Base-by-base conservation (phyloP, 1,140 invertebrate genomes). In the Ceratina australensis region DNA sequence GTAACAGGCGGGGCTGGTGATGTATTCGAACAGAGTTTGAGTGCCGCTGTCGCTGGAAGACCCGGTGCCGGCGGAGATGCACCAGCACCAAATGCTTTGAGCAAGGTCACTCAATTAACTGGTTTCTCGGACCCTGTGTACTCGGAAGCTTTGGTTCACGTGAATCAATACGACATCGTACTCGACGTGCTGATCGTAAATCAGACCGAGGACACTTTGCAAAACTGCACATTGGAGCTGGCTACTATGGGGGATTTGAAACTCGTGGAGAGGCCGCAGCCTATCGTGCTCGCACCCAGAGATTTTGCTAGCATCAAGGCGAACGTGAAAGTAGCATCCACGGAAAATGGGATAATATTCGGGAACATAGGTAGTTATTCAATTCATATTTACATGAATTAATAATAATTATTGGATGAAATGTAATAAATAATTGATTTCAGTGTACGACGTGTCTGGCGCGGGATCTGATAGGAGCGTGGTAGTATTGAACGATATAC, bases 81-180 rank as follows among this genome's bases (percentile, higher is more conserved):
- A 0, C 92, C 93, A 26, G 89, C 93, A 8, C 93, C 94, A 1
- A 95, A 92, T 79, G 95, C 96, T 87, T 90, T 96, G 56, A 96
- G 96, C 76, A 96, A 99, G 93, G 98, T 99, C 24, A 98, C 98
- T n/a, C 99, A 99, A 91, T 93, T 99, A 78, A 99, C 99, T n/a
- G 99, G 99, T 22, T 99, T 99, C 92, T 99, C 98, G 0, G 99
- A 99, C 93, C 98, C 99, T 0, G 98, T 99, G 56, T 99, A 99
- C 92, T 97, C 98, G 15, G 99, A 99, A 93, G 98, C 99, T 24
- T 98, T 99, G 89, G 98, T 99, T 0, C 96, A 99, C 91, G 98
- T 99, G 66, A 99, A 99, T 93, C 98, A 99, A 92, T 99, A 99
- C 91, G 98, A 99, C 87, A 99, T 99, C 87, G 97, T 98, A 50